Conservation (phyloP, 2,113 vertebrate genomes). For the Serinus canaria region DNA sequence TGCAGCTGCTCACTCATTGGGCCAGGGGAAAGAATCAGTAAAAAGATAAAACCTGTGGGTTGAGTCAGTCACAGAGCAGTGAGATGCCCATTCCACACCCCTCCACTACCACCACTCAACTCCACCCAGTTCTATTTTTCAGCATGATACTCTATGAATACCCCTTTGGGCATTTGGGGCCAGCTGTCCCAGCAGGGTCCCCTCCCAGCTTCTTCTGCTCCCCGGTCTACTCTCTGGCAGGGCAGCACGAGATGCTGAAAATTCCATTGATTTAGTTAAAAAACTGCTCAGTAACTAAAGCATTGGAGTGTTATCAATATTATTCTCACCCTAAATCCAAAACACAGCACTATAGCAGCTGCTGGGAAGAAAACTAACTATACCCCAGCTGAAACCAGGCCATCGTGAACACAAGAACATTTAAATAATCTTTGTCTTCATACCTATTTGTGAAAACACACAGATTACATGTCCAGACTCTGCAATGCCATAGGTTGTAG, state of each 20-base stretch:
- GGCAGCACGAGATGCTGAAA: neutral
- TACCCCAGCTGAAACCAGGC: neutral
- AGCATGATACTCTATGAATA: neutral
- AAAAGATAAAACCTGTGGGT: neutral
- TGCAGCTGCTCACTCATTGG: neutral
- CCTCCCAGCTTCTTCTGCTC: neutral
- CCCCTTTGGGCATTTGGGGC: neutral
- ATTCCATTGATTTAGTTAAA: neutral
- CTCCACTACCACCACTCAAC: neutral
- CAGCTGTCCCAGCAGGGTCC: neutral
- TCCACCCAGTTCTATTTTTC: neutral
- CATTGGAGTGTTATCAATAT: neutral
- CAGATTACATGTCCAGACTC: neutral
- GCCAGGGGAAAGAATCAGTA: neutral
- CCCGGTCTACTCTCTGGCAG: fast-evolving
- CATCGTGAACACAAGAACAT: neutral
- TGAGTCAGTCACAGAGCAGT: neutral
- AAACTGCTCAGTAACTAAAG: neutral
- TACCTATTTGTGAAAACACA: neutral
- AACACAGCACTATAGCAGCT: neutral
- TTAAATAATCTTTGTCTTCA: neutral
- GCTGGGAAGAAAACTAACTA: neutral
- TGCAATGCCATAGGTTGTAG: neutral
- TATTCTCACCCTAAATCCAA: neutral
- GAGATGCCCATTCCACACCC: neutral